Base-by-base conservation (phyloP, 1,140 invertebrate species). In the Drosophila pandora region DNA sequence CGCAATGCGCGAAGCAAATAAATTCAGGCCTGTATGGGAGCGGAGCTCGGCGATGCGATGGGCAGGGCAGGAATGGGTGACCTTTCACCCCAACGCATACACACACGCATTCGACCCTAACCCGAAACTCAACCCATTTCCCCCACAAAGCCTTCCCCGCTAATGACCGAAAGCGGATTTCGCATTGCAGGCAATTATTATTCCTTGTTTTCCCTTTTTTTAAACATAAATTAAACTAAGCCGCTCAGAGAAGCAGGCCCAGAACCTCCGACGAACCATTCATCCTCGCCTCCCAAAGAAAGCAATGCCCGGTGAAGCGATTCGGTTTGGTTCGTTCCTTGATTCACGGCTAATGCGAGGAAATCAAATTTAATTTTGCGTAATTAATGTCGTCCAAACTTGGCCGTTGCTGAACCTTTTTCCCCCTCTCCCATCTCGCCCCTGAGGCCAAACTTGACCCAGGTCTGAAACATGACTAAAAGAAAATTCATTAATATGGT, bases 401-500 rank as follows among this genome's bases (percentile, higher is more conserved):
- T 69, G 23, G 30, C 65, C 67, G 34, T 47, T 68, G 17, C 43
- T 21, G n/a, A 37, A 25, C n/a, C 39, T 39, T 47, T 65, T 47
- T 54, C 25, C 6, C 17, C 41, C 8, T 2, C 21, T 47, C 45
- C 32, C 6, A 9, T n/a, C 2, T 3, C 21, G 1, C 5, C 41
- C 17, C 7, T 2, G 4, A 3, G 25, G 4, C 23, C 39, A 30
- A 12, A 13, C 65, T 69, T 55, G 50, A 54, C 52, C 41, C 12
- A 32, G 70, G 54, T 68, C 60, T 48, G 54, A 59, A 73, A 76
- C 67, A 79, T 79, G 75, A 59, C 67, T 68, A 64, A 70, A 88
- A 82, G 78, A 88, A 87, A 79, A 88, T 79, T 82, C 82, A 82
- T 87, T 87, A 87, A 82, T 82, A 87, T 87, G 82, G 81, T 85